phyloP scores from a whole-genome alignment of 2,113 vertebrate species.

The Syrmaticus mikado region DNA sequence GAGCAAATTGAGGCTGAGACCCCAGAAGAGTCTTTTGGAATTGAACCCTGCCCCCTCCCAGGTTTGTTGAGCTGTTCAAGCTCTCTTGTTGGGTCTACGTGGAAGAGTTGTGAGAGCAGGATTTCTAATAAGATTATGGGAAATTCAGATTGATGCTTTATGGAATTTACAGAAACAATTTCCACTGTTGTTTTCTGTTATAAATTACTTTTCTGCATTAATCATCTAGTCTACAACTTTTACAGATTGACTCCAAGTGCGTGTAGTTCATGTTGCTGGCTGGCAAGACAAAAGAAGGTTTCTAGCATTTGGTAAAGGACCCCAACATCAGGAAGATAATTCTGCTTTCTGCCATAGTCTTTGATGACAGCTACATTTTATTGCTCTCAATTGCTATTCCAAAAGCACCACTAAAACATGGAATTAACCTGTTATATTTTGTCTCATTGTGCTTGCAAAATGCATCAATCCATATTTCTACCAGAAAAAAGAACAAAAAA shows the following conservation, averaged over 20 bases:
- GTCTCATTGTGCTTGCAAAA: background rate
- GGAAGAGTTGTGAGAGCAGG: background rate
- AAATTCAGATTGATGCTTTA: background rate
- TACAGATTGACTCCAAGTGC: background rate
- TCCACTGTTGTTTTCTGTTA: background rate
- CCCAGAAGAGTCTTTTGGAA: background rate
- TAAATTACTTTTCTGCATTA: background rate
- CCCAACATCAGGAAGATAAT: background rate
- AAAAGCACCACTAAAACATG: background rate
- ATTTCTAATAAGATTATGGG: background rate
- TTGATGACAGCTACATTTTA: background rate
- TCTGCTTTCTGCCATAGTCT: background rate
- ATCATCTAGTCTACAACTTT: background rate
- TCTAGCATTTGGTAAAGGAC: background rate
- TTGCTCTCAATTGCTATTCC: background rate
- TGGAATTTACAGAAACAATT: background rate
- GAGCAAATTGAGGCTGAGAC: accelerated
- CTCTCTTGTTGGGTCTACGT: background rate
- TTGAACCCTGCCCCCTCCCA: background rate
- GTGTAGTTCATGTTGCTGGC: background rate
- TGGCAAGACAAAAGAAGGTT: background rate
- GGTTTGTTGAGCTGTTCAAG: background rate
- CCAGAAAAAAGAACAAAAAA: background rate
- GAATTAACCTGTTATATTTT: background rate
- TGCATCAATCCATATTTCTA: background rate